phyloP scores from a whole-genome alignment of 2,113 vertebrate genomes.

The Ptilorrhoa leucosticta region DNA sequence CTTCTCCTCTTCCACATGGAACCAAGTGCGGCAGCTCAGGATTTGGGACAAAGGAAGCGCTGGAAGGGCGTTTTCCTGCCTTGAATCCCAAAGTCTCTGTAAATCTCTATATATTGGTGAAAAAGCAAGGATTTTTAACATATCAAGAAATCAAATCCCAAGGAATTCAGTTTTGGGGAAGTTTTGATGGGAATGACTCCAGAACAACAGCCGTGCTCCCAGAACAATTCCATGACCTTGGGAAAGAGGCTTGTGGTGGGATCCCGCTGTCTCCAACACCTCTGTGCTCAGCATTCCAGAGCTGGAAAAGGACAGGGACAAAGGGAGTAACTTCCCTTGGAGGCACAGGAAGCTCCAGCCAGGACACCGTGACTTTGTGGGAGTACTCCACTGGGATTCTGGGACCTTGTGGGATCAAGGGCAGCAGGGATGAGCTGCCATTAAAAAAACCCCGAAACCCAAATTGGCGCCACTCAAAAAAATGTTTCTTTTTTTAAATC shows the following conservation, averaged over 20 bases:
- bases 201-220: rapidly evolving
- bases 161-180: background rate
- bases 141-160: background rate
- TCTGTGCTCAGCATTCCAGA: background rate
- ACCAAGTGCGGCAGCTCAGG: background rate
- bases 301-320: background rate
- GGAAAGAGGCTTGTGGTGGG: background rate
- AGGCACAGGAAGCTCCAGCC: background rate
- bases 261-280: background rate
- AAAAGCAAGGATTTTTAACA: rapidly evolving
- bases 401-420: background rate
- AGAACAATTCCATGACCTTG: background rate
- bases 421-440: background rate
- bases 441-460: background rate
- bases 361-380: background rate
- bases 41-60: background rate
- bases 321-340: background rate
- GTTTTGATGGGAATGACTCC: background rate
- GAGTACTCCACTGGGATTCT: background rate
- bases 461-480: background rate
- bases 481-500: background rate
- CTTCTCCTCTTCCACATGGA: rapidly evolving
- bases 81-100: background rate
- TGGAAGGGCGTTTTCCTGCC: background rate
- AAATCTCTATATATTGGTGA: background rate